These are phyloP conservation scores for Ptychochromis oligacanthus DNA, from an alignment of 2,113 vertebrate species.

Conservation along the genomic window DNA sequence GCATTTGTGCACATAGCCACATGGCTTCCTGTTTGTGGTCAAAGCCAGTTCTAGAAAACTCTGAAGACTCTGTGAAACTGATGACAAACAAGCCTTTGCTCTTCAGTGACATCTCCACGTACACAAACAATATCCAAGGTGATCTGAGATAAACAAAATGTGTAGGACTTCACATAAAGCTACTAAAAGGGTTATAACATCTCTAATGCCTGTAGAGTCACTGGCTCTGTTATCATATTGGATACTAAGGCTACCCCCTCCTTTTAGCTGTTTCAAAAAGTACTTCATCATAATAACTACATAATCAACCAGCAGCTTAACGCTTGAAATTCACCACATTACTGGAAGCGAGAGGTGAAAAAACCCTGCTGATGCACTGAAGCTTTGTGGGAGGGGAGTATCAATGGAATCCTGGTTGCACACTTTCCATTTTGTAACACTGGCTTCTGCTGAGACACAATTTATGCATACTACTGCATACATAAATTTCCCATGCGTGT, in stretches of 20 bases:
- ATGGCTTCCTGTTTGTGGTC: constrained; percentile 75
- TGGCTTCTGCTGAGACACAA: neutral
- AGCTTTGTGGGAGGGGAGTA: constrained; percentile 63
- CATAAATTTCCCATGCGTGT: constrained; percentile 2
- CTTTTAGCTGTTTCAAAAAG: neutral
- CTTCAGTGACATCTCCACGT: neutral
- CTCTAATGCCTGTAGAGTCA: neutral
- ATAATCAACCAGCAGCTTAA: constrained; percentile 11
- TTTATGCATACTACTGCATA: constrained; percentile 23
- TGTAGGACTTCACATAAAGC: neutral
- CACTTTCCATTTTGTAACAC: constrained; percentile 62
- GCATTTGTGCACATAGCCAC: constrained; percentile 60
- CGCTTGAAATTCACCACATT: constrained; percentile 43
- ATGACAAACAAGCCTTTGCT: constrained; percentile 6
- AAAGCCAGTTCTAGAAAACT: constrained; percentile 71
- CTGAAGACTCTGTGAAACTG: constrained; percentile 5
- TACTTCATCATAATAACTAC: neutral
- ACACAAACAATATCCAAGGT: neutral
- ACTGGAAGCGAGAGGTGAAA: constrained; percentile 74
- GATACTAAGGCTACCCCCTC: neutral
- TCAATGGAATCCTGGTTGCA: constrained; percentile 52
- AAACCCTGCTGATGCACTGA: constrained; percentile 71
- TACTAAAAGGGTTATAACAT: neutral
- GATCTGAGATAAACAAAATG: neutral
- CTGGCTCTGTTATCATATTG: neutral